Conservation (phyloP, 2,888 invertebrate genomes). For the Dugesia japonica region DNA sequence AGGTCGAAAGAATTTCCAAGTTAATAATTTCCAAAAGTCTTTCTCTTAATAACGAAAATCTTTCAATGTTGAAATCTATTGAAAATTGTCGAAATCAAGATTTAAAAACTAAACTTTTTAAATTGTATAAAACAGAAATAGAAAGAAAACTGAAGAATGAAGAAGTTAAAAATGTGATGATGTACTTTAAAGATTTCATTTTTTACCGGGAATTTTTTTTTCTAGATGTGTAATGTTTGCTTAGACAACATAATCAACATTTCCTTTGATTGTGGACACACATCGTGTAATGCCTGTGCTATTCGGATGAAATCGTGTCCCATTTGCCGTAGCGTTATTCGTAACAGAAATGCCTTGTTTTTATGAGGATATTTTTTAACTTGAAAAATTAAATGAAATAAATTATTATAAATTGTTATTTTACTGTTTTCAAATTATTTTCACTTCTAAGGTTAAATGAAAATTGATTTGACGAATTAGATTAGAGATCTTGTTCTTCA, state of each 20-base stretch:
- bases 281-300: background rate
- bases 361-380: background rate
- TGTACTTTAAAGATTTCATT: too few relatives aligned
- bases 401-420: too few relatives aligned
- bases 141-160: background rate
- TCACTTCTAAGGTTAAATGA: too few relatives aligned
- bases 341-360: background rate
- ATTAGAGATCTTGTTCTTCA: too few relatives aligned
- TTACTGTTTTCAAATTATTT: too few relatives aligned
- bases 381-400: background rate
- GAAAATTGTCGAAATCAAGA: background rate
- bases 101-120: background rate
- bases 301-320: background rate
- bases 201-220: too few relatives aligned
- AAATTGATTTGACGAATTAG: too few relatives aligned
- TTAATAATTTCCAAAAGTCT: background rate
- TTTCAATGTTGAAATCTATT: background rate
- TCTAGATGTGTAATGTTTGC: background rate
- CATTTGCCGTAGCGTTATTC: background rate
- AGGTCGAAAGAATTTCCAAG: background rate
- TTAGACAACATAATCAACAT: background rate
- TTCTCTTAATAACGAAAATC: background rate
- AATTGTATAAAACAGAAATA: background rate
- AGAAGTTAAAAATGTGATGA: background rate
- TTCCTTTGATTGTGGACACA: constrained; percentile 8